Percentiles rank a stretch among this genome's conserved stretches.
Conservation (phyloP, 2,888 invertebrate species). For the Latrodectus elegans region DNA sequence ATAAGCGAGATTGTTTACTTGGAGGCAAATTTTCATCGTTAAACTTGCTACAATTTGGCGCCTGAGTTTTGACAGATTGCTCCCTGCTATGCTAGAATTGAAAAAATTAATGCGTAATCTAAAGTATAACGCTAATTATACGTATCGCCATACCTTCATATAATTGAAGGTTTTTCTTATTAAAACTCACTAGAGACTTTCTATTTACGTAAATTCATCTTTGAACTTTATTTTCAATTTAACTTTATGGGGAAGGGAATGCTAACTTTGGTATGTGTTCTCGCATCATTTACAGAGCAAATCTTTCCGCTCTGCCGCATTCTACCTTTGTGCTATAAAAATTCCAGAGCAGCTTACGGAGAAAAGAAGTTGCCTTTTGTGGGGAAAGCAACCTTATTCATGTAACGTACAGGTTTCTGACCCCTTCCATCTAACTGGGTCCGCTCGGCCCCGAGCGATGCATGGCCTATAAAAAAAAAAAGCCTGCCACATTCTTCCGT, state of each 20-base stretch:
- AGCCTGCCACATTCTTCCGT: background rate
- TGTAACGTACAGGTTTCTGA: slow-evolving; percentile 1
- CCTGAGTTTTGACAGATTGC: too few species aligned
- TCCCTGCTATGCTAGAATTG: too few species aligned
- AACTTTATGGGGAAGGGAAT: background rate
- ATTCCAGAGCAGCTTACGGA: background rate
- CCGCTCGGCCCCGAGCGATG: background rate
- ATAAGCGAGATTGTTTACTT: too few species aligned
- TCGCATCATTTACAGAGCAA: slow-evolving; percentile 3
- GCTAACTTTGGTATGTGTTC: background rate
- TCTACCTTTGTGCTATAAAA: background rate
- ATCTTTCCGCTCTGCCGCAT: background rate
- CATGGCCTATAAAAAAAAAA: background rate
- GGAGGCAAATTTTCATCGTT: too few species aligned
- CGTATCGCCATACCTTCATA: too few species aligned
- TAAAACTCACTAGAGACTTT: too few species aligned
- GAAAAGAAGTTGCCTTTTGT: background rate
- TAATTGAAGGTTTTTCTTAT: too few species aligned
- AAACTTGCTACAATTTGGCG: too few species aligned
- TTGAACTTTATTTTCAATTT: background rate
- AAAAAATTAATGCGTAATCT: too few species aligned
- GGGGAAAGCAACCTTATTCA: background rate
- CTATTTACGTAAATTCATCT: background rate
- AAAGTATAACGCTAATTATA: too few species aligned
- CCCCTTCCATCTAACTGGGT: background rate